These are phyloP conservation scores for Nomada flava DNA, from an alignment of 2,888 invertebrate genomes.

Conservation along the genomic window DNA sequence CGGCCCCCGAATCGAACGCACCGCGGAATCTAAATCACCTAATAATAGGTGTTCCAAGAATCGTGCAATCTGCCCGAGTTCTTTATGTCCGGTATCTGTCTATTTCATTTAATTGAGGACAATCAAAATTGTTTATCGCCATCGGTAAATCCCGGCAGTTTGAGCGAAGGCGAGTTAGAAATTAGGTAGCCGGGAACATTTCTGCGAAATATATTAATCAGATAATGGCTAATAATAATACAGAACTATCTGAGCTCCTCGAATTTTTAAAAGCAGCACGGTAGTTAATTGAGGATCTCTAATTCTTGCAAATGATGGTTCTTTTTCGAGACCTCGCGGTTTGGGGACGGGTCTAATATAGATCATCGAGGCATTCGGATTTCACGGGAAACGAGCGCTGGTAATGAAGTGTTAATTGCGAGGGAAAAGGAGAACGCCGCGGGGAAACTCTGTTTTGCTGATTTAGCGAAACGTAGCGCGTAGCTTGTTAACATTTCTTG, in stretches of 20 bases:
- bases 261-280: neutral
- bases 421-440: constrained; percentile 40
- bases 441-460: constrained; percentile 35
- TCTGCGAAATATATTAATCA: no score
- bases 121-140: no score
- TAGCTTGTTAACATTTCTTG: constrained; percentile 45
- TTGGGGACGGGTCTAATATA: constrained; percentile 15
- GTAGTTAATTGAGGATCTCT: no score
- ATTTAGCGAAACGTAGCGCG: constrained; percentile 46
- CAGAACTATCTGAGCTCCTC: neutral
- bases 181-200: no score
- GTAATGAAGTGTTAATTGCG: constrained; percentile 56
- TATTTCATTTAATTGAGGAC: no score
- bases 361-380: constrained; percentile 37
- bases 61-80: no score
- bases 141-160: no score
- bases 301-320: neutral
- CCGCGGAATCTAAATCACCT: no score
- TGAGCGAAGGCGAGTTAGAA: no score
- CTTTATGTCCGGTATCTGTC: no score
- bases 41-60: no score
- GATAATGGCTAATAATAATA: no score
- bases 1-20: neutral
- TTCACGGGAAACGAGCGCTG: constrained; percentile 28
- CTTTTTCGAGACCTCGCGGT: neutral